Evolutionary conservation across 2,888 invertebrate species (phyloP), one percentile per base, ranked within the genome.

Genomic region (Netelia inedita): DNA sequence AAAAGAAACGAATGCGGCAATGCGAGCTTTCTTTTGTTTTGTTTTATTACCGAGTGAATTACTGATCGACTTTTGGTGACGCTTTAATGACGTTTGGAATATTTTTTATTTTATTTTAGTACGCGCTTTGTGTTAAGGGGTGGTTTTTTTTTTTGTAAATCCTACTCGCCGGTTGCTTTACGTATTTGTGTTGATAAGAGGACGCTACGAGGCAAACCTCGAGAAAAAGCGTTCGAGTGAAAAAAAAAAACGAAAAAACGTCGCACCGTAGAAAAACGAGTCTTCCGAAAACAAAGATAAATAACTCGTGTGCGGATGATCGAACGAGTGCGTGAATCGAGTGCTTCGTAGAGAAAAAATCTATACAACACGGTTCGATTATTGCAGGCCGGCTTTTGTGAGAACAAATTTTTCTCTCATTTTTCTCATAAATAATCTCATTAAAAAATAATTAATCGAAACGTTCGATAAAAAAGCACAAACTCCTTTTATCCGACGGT

Each of bases 311-410:
- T 41, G 28, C 57, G 11, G 46, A 28, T 19, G 57, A 28, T 16
- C 9, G 28, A 43, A 50, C 3, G 41, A 55, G 11, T 41, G 19
- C 16, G 50, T 19, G 43, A 6, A 28, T 61, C 61, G 61, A 28
- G 23, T 11, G 23, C 21, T 61, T 61, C 14, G 46, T 46, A 63
- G 6, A 21, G 21, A 14, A 21, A 65, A 2, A 21, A 53, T n/a
- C 14, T 1, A 23, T 28, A 16, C 1, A 57, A 8, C 1, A 46
- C 43, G 16, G 46, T 41, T 19, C 53, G 10, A 2, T 73, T 21
- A 6, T 14, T 41, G 66, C 66, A 53, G 55, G 55, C 57, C 57
- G 55, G 76, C 68, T 76, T 76, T 43, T 2, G 46, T 53, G 10
- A 41, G 55, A 75, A 35, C 35, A 19, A 75, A 65, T 11, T 43